A percentile compares a stretch with the other conserved stretches of the same genome.
Conservation (phyloP, 2,888 invertebrate species). For the Beris chalybata region DNA sequence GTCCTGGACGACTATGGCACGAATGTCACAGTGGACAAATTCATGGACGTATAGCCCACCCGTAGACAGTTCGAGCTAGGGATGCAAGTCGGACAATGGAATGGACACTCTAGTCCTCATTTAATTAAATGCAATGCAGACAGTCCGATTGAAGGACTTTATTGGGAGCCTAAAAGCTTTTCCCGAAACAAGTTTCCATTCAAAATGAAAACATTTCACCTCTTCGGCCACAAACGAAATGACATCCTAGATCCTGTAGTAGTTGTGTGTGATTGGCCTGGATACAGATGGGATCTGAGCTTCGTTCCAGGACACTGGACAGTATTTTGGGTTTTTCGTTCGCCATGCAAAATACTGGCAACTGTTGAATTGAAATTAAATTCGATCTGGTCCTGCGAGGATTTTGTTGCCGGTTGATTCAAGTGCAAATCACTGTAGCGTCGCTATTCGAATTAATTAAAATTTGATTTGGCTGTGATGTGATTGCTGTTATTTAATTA, state of each 20-base stretch:
- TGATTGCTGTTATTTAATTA: slow-evolving; percentile 44
- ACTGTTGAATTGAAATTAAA: slow-evolving; percentile 36
- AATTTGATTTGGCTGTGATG: slow-evolving; percentile 42
- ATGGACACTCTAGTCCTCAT: slow-evolving; percentile 42
- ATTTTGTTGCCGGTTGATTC: slow-evolving; percentile 19
- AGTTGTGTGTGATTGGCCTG: slow-evolving; percentile 1
- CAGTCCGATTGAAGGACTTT: slow-evolving; percentile 42
- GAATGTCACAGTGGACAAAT: slow-evolving; percentile 23
- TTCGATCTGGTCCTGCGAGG: slow-evolving; percentile 17
- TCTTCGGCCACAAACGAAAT: slow-evolving; percentile 2
- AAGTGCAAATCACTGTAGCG: slow-evolving; percentile 20
- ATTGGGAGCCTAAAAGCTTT: slow-evolving; percentile 36
- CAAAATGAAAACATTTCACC: slow-evolving; percentile 36
- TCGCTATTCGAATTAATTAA: slow-evolving; percentile 41
- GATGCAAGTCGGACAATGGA: slow-evolving; percentile 38
- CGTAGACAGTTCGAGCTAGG: slow-evolving; percentile 24
- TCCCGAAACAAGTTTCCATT: slow-evolving; percentile 18
- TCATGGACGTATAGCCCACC: slow-evolving; percentile 31
- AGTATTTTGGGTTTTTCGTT: slow-evolving; percentile 1
- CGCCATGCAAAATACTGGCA: slow-evolving; percentile 3
- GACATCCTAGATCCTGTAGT: slow-evolving; percentile 1
- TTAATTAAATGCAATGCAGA: slow-evolving; percentile 44
- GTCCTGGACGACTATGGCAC: slow-evolving; percentile 4
- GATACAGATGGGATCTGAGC: neutral
- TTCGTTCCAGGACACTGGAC: neutral